phyloP scores from a whole-genome alignment of 2,797 vertebrate genomes.

The Atherinosoma microstoma region DNA sequence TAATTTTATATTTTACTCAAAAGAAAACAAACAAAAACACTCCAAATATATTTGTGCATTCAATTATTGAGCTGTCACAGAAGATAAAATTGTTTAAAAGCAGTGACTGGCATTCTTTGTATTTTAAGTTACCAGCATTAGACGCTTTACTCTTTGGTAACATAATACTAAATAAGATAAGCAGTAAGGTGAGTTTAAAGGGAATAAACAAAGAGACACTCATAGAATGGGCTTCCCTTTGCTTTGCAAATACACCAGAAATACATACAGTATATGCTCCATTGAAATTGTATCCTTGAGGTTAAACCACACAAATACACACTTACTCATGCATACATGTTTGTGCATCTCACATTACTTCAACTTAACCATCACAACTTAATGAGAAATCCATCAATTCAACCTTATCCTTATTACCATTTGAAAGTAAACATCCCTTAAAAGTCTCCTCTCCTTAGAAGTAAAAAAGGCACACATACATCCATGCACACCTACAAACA shows the following conservation, averaged over 20 bases:
- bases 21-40: neutral
- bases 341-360: slow-evolving; percentile 11
- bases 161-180: neutral
- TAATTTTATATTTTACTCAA: neutral
- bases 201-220: neutral
- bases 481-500: slow-evolving; percentile 20
- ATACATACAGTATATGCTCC: slow-evolving; percentile 15
- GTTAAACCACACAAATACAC: slow-evolving; percentile 4
- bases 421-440: neutral
- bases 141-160: neutral
- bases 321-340: neutral
- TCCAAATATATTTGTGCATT: neutral
- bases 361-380: neutral
- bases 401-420: neutral
- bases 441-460: neutral
- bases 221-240: slow-evolving; percentile 45
- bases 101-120: neutral
- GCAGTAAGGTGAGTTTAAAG: slow-evolving; percentile 2
- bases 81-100: no score
- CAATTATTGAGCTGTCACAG: neutral
- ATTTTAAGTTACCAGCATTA: neutral
- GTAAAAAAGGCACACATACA: neutral
- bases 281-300: neutral
- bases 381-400: neutral
- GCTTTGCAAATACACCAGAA: slow-evolving; percentile 38